A percentile compares a stretch with the other conserved stretches of the same genome.
Conservation (phyloP, 1,140 invertebrate genomes). For the Halictus rubicundus region DNA sequence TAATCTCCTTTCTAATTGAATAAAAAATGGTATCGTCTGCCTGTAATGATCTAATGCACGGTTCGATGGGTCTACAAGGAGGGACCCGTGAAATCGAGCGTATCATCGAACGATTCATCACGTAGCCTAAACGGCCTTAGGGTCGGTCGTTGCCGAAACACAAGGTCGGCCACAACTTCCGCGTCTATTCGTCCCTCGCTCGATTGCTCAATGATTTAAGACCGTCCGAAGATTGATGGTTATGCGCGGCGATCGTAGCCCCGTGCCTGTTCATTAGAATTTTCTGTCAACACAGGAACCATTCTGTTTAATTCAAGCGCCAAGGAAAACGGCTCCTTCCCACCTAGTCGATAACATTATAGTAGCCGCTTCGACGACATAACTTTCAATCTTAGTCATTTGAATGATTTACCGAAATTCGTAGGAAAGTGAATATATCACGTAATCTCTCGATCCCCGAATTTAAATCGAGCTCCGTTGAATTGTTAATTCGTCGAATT, state of each 20-base stretch:
- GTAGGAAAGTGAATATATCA: not conserved
- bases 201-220: constrained; percentile 13
- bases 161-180: constrained; percentile 26
- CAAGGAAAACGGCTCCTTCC: not conserved
- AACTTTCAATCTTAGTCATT: not conserved
- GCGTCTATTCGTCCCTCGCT: not conserved
- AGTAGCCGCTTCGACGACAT: not conserved
- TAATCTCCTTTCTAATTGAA: too few species aligned
- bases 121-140: constrained; percentile 30
- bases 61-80: not conserved
- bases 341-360: not conserved
- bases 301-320: not conserved
- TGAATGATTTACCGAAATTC: not conserved
- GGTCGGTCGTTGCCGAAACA: constrained; percentile 19
- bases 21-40: too few species aligned
- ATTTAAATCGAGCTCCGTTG: not conserved
- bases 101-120: constrained; percentile 21
- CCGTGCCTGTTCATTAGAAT: not conserved
- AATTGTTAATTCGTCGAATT: too few species aligned
- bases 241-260: not conserved
- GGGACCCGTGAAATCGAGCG: constrained; percentile 5
- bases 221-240: not conserved
- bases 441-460: not conserved
- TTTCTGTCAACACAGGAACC: not conserved
- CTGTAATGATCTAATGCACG: not conserved